These are phyloP conservation scores for Rynchops niger DNA, from an alignment of 2,113 vertebrate genomes.

Conservation along the genomic window DNA sequence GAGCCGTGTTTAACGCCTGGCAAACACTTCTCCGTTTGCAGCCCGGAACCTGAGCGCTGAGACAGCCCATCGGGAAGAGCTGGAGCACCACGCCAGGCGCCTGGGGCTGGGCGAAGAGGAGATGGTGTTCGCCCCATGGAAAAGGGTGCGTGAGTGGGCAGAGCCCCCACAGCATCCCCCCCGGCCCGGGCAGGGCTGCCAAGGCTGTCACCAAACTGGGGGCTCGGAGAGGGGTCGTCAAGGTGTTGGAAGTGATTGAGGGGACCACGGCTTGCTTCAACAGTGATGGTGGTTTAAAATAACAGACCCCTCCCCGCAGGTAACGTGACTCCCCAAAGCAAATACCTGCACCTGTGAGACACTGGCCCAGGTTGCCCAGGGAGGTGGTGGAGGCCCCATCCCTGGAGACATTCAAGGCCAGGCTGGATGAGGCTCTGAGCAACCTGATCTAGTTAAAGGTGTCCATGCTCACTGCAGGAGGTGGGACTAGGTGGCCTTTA, in stretches of 20 bases:
- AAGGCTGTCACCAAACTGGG: neutral
- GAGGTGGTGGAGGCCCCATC: too few relatives aligned
- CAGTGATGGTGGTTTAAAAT: accelerated
- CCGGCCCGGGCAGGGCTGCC: neutral
- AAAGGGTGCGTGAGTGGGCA: neutral
- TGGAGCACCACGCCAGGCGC: accelerated
- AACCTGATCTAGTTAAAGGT: too few relatives aligned
- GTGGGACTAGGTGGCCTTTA: too few relatives aligned
- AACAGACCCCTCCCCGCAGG: accelerated
- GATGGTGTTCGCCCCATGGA: neutral
- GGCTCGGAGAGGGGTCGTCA: neutral
- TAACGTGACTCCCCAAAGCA: neutral
- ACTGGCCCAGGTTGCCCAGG: too few relatives aligned
- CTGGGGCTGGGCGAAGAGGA: neutral
- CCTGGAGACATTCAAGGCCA: too few relatives aligned
- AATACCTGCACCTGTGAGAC: neutral
- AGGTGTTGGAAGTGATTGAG: neutral
- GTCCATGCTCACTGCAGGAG: too few relatives aligned
- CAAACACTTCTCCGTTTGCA: neutral
- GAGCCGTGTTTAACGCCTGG: accelerated
- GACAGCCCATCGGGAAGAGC: neutral
- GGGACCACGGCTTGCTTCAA: neutral
- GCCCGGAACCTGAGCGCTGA: neutral
- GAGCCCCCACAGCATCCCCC: neutral
- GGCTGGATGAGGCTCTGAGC: too few relatives aligned